Conservation (phyloP, 2,888 invertebrate genomes). For the Morinoia aosen region DNA sequence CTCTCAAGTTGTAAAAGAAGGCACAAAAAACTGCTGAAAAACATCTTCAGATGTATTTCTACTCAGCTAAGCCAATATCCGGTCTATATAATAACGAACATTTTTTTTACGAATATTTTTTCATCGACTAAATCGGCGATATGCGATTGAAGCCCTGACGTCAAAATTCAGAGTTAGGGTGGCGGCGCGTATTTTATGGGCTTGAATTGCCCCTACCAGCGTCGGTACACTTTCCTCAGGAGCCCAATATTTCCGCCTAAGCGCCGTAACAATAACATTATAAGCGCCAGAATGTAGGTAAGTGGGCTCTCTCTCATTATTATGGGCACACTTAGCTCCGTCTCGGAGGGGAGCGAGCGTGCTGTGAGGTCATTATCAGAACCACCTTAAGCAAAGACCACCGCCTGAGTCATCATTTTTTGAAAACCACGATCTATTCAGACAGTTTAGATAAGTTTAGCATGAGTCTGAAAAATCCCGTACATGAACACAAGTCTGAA, state of each 20-base stretch:
- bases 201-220: neutral
- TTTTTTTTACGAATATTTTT: neutral
- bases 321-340: neutral
- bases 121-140: neutral
- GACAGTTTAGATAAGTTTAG: neutral
- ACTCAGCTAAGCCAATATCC: too few relatives aligned
- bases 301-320: conserved; percentile 4
- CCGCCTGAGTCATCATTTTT: neutral
- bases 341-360: conserved; percentile 9
- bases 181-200: neutral
- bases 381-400: neutral
- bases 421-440: neutral
- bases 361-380: neutral
- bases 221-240: neutral
- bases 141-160: neutral
- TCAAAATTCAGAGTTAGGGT: neutral
- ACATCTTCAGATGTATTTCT: too few relatives aligned
- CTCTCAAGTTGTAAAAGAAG: too few relatives aligned
- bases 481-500: too few relatives aligned
- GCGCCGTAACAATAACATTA: conserved; percentile 17
- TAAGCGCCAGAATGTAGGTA: neutral
- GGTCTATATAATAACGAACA: too few relatives aligned
- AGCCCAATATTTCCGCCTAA: neutral
- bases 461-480: too few relatives aligned
- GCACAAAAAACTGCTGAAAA: too few relatives aligned